phyloP scores from a whole-genome alignment of 2,113 vertebrate species.

The Myotis brandtii region DNA sequence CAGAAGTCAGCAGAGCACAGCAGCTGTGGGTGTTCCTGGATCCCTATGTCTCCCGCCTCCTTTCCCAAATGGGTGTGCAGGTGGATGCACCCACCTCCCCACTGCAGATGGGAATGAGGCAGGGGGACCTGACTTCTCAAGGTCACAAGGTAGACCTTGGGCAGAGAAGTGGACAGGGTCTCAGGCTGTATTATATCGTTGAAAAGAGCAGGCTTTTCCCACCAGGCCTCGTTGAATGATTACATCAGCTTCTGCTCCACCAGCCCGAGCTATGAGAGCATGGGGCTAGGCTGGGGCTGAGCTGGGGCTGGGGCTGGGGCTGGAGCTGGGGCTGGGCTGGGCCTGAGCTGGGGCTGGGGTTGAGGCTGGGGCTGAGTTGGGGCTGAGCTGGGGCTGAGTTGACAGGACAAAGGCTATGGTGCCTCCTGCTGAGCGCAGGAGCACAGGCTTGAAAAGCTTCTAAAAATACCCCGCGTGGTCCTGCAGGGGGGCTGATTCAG shows the following conservation, averaged over 20 bases:
- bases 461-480: constrained; percentile 67
- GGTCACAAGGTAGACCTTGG: background rate
- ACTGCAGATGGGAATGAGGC: background rate
- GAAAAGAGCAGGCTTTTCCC: background rate
- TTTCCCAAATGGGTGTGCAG: background rate
- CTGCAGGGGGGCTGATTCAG: constrained; percentile 65
- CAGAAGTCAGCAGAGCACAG: background rate
- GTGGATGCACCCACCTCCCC: background rate
- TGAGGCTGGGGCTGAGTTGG: too few species aligned
- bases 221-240: background rate
- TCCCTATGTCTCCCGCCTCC: background rate
- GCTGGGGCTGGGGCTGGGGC: too few species aligned
- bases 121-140: background rate
- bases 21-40: background rate
- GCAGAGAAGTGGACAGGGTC: background rate
- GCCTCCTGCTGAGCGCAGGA: constrained; percentile 55
- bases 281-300: background rate
- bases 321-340: too few species aligned
- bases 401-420: background rate
- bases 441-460: constrained; percentile 41
- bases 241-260: background rate
- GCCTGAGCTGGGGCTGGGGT: too few species aligned
- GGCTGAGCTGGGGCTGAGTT: background rate
- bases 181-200: background rate
- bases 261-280: background rate